phyloP scores from a whole-genome alignment of 2,797 vertebrate genomes.

The Lophotriccus pileatus region DNA sequence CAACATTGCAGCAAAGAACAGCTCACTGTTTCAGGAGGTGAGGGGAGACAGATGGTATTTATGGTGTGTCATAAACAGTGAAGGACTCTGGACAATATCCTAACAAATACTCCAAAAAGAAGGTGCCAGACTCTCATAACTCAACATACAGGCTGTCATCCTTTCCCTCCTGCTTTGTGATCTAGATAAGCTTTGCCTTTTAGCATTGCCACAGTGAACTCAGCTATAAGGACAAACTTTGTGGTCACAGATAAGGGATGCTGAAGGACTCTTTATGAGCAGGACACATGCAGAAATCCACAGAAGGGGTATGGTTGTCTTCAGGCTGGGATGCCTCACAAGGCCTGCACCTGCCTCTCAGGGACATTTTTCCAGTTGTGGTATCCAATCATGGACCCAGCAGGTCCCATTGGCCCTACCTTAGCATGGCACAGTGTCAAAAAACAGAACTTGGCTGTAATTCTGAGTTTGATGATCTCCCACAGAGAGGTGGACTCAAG shows the following conservation, averaged over 20 bases:
- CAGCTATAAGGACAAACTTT: neutral
- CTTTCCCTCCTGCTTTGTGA: neutral
- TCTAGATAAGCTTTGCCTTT: neutral
- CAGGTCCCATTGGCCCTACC: neutral
- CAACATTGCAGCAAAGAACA: neutral
- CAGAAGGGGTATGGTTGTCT: neutral
- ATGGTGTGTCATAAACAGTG: constrained; percentile 14
- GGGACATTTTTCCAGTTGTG: neutral
- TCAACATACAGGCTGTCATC: neutral
- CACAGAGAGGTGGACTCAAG: neutral
- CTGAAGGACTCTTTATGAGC: neutral
- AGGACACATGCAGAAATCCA: neutral
- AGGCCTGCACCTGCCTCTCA: neutral
- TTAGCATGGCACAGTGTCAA: neutral
- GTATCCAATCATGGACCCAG: neutral
- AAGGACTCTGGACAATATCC: constrained; percentile 38
- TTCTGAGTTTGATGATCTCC: neutral
- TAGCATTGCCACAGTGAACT: neutral
- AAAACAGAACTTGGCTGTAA: neutral
- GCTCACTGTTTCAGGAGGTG: neutral
- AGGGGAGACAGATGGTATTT: constrained; percentile 17
- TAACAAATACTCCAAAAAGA: constrained; percentile 39
- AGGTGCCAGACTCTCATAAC: neutral
- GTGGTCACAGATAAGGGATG: neutral
- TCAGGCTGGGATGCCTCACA: neutral